Evolutionary conservation across 2,113 vertebrate species (phyloP).

Genomic region (Camelus bactrianus): DNA sequence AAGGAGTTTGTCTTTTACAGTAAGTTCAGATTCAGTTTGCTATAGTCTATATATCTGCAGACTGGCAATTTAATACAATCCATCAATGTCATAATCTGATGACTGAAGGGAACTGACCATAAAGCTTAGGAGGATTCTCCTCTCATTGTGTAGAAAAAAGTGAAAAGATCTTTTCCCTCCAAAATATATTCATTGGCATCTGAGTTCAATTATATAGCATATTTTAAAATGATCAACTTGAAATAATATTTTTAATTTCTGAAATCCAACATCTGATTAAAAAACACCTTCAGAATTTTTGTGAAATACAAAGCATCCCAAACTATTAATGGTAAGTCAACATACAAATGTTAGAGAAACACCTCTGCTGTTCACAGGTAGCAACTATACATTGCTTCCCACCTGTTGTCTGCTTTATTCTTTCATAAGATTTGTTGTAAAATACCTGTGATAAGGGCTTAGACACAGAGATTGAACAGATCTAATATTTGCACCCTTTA

Average conservation of each 20-base stretch:
- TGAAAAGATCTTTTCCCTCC: neutral
- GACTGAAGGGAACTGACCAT: neutral
- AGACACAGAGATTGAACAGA: neutral
- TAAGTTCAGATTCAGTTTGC: neutral
- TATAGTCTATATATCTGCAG: neutral
- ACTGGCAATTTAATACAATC: neutral
- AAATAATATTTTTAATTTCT: conserved; percentile 9
- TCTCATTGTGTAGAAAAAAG: neutral
- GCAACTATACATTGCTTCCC: neutral
- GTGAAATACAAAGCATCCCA: neutral
- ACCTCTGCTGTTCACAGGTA: neutral
- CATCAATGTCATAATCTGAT: neutral
- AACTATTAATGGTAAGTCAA: neutral
- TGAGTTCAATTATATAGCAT: neutral
- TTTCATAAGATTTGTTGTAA: neutral
- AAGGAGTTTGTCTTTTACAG: neutral
- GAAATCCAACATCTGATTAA: neutral
- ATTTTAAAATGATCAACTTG: neutral
- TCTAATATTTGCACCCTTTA: neutral
- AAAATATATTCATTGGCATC: neutral
- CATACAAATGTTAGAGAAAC: neutral
- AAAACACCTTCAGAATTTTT: neutral
- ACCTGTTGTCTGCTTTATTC: neutral
- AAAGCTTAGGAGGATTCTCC: neutral
- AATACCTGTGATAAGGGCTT: neutral